These are phyloP conservation scores for Parnassius glacialis DNA, from an alignment of 2,888 invertebrate species.

Conservation along the genomic window DNA sequence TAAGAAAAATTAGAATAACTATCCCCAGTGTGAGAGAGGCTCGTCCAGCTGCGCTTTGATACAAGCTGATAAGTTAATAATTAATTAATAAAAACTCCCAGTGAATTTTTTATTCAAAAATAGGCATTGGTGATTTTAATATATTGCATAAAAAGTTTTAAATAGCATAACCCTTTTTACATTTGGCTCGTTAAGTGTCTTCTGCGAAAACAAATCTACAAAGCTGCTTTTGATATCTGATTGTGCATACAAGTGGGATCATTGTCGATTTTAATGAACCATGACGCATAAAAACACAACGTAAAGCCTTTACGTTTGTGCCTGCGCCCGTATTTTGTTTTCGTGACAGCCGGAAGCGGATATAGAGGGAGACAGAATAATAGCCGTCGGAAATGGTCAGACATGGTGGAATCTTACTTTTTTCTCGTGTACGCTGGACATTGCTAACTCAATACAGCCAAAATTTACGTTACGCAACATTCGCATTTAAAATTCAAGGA, in stretches of 20 bases:
- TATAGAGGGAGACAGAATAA: slow-evolving; percentile 81
- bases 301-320: slow-evolving; percentile 45
- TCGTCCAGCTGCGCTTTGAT: too few relatives aligned
- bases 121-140: too few relatives aligned
- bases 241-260: slow-evolving; percentile 36
- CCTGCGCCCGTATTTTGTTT: slow-evolving; percentile 70
- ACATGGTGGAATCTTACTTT: slow-evolving; percentile 74
- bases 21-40: too few relatives aligned
- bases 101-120: too few relatives aligned
- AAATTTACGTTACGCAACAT: slow-evolving; percentile 33
- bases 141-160: too few relatives aligned
- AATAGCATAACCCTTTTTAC: too few relatives aligned
- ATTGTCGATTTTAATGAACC: slow-evolving; percentile 42
- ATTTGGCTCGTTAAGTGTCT: not conserved
- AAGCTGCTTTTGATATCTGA: slow-evolving; percentile 36
- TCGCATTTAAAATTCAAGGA: slow-evolving; percentile 24
- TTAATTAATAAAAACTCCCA: too few relatives aligned
- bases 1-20: too few relatives aligned
- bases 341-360: slow-evolving; percentile 78
- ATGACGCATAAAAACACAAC: slow-evolving; percentile 36
- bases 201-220: slow-evolving; percentile 17
- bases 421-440: slow-evolving; percentile 71
- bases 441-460: slow-evolving; percentile 60
- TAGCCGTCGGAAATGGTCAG: slow-evolving; percentile 81
- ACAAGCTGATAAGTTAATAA: too few relatives aligned